phyloP scores from a whole-genome alignment of 2,797 vertebrate species.

The Gastrophryne carolinensis region DNA sequence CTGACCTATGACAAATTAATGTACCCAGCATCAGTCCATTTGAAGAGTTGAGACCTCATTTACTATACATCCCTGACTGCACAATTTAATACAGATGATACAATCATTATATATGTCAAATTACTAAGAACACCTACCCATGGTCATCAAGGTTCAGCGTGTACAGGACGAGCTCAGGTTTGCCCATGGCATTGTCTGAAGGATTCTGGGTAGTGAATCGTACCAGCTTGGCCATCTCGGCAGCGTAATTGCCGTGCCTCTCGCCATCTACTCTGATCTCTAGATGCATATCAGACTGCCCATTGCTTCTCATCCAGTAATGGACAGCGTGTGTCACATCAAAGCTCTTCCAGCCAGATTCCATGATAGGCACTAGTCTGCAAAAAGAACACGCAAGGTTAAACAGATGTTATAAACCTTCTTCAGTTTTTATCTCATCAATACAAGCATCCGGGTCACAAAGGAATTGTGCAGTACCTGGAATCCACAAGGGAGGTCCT shows the following conservation, averaged over 20 bases:
- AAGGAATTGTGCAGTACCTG: constrained; percentile 68
- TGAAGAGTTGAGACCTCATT: too few relatives aligned
- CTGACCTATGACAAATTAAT: too few relatives aligned
- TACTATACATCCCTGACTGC: too few relatives aligned
- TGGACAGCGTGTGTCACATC: constrained; percentile 94
- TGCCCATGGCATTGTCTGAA: constrained; percentile 75
- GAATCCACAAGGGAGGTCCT: constrained; percentile 87
- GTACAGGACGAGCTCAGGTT: constrained; percentile 89
- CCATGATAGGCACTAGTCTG: constrained; percentile 85
- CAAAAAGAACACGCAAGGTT: constrained; percentile 8
- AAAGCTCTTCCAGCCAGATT: constrained; percentile 90
- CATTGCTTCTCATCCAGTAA: constrained; percentile 81
- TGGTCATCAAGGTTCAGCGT: constrained; percentile 87
- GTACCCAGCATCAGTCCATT: too few relatives aligned
- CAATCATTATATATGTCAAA: too few relatives aligned
- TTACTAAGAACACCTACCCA: constrained; percentile 84
- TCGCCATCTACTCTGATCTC: constrained; percentile 92
- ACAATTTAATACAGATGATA: too few relatives aligned
- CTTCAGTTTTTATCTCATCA: neutral
- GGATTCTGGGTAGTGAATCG: constrained; percentile 83
- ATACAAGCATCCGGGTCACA: too few relatives aligned
- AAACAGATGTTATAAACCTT: neutral
- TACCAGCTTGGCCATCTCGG: constrained; percentile 82
- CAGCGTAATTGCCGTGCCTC: constrained; percentile 80
- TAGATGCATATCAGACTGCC: constrained; percentile 81